Conservation (phyloP, 2,113 vertebrate species). For the Labeo rohita region DNA sequence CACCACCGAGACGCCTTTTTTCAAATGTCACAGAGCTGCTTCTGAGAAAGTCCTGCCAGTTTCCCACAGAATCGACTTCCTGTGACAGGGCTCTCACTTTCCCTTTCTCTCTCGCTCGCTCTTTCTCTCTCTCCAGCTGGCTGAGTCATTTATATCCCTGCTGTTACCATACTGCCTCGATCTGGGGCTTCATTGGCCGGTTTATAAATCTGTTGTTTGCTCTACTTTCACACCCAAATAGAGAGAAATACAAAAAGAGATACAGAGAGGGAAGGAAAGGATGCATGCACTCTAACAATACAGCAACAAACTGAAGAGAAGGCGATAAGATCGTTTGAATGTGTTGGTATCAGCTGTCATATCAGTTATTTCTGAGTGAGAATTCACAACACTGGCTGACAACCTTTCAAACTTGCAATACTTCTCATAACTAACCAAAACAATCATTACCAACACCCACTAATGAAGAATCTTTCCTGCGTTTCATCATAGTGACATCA, state of each 20-base stretch:
- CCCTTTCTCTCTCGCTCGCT: slow-evolving; percentile 14
- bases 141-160: slow-evolving; percentile 52
- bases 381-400: background rate
- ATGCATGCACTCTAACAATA: background rate
- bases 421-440: background rate
- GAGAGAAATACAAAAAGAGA: slow-evolving; percentile 21
- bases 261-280: background rate
- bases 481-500: background rate
- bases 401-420: background rate
- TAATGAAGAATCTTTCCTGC: background rate
- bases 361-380: background rate
- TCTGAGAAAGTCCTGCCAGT: slow-evolving; percentile 66
- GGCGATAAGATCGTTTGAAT: background rate
- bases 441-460: background rate
- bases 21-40: slow-evolving; percentile 75
- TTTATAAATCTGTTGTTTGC: slow-evolving; percentile 54
- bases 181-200: slow-evolving; percentile 50
- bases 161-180: slow-evolving; percentile 46
- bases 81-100: slow-evolving; percentile 27
- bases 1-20: slow-evolving; percentile 47
- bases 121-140: slow-evolving; percentile 31
- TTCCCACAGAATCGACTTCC: slow-evolving; percentile 56
- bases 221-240: slow-evolving; percentile 43
- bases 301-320: background rate
- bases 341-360: background rate